Evolutionary conservation across 1,140 invertebrate genomes (phyloP), one percentile per base, ranked within the genome.

Genomic region (Leptopilina clavipes): DNA sequence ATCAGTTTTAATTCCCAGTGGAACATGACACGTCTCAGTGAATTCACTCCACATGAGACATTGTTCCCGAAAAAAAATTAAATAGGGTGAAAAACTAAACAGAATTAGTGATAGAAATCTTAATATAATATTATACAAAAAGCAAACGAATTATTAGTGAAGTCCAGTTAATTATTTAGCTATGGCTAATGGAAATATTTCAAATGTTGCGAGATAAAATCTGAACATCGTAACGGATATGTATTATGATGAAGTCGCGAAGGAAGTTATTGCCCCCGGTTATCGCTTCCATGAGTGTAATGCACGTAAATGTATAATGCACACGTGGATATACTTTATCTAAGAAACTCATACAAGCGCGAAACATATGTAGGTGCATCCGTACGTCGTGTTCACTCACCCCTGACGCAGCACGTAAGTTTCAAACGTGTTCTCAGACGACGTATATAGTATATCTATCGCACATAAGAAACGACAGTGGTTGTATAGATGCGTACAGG

Each of bases 331-430:
- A 31, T 65, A 65, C 56, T 65, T 65, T 25, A 65, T 65, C 56
- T 65, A 37, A 65, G 22, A 31, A 65, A 65, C 59, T n/a, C 19
- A 65, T 37, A 65, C 59, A 31, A 37, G 19, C 22, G 22, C 22
- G 25, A 65, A 65, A 65, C 59, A 31, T 31, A 65, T 65, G 59
- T 65, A 59, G 54, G 54, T 59, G 59, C 25, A 77, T 75, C 85
- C 86, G 83, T 87, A 85, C 86, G 84, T 85, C 79, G 87, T 86
- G 86, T 81, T 87, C 85, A 83, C 85, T 90, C 87, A 87, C 85
- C 87, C 89, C 81, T 88, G 85, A 89, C 88, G 85, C 73, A 72
- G 71, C 75, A 79, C 79, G 81, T 75, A 76, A 81, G 79, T 78
- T 72, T 71, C 37, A 72, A 77, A 52, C 74, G 79, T 78, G 79